Evolutionary conservation across 2,888 invertebrate species (phyloP).

Genomic region (Antheraea yamamai): DNA sequence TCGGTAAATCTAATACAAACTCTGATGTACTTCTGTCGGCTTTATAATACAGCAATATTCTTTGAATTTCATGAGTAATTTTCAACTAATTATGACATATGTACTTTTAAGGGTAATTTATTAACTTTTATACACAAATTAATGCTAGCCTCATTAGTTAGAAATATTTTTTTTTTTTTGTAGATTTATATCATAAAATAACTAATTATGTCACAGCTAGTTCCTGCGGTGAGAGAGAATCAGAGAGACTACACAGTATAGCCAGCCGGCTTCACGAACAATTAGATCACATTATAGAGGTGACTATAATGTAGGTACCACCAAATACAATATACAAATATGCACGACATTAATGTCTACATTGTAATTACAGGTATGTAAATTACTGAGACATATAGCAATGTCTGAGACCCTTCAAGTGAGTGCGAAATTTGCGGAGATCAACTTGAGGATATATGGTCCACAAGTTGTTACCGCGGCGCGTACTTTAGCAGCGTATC

Average conservation of each 20-base stretch:
- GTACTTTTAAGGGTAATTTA: not conserved
- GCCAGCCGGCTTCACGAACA: constrained; percentile 98
- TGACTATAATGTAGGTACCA: constrained; percentile 52
- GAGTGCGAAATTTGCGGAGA: constrained; percentile 97
- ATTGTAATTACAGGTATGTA: constrained; percentile 88
- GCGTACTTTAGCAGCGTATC: constrained; percentile 94
- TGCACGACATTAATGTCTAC: not conserved
- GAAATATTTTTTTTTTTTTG: not conserved
- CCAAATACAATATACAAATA: not conserved
- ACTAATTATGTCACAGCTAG: constrained; percentile 60
- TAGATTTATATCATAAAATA: constrained; percentile 12
- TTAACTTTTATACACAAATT: not conserved
- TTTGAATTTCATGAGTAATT: not conserved
- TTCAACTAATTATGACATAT: not conserved
- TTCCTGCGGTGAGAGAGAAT: constrained; percentile 84
- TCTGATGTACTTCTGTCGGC: not conserved
- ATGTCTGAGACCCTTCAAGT: constrained; percentile 97
- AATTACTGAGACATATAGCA: constrained; percentile 97
- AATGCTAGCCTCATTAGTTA: not conserved
- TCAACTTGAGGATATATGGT: constrained; percentile 96
- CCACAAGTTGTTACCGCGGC: constrained; percentile 97
- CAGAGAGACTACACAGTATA: constrained; percentile 95
- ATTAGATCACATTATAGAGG: constrained; percentile 99
- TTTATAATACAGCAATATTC: not conserved
- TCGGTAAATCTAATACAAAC: constrained; percentile 55